Percentiles rank a stretch among this genome's conserved stretches.
These are phyloP conservation scores for Sebastes cheni DNA, from an alignment of 2,797 vertebrate genomes.

Conservation along the genomic window DNA sequence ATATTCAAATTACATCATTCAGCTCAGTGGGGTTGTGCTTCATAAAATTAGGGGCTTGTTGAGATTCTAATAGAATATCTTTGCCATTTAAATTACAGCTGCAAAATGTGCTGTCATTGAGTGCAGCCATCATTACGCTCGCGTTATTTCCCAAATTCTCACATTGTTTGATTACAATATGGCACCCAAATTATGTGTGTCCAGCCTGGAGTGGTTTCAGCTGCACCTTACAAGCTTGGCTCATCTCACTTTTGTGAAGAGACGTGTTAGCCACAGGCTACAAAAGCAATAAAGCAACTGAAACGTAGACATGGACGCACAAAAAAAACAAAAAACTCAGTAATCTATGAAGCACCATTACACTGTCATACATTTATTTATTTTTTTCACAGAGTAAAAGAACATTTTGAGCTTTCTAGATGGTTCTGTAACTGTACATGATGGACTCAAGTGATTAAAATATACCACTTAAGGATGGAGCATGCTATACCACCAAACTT, in stretches of 20 bases:
- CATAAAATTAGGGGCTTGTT: slow-evolving; percentile 70
- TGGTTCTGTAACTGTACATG: not conserved
- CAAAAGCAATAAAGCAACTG: slow-evolving; percentile 26
- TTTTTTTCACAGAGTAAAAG: slow-evolving; percentile 11
- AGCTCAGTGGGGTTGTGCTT: slow-evolving; percentile 60
- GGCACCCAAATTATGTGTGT: slow-evolving; percentile 49
- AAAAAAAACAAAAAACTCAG: slow-evolving; percentile 5
- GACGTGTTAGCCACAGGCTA: slow-evolving; percentile 38
- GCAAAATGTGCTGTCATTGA: slow-evolving; percentile 54
- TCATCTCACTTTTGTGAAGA: slow-evolving; percentile 58
- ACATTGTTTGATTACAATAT: slow-evolving; percentile 69
- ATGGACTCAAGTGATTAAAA: not conserved
- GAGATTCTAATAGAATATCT: slow-evolving; percentile 70
- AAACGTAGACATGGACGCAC: slow-evolving; percentile 8
- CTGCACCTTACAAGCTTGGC: slow-evolving; percentile 54
- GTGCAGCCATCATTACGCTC: slow-evolving; percentile 45
- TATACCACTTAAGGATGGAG: not conserved
- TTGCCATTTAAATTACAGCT: slow-evolving; percentile 68
- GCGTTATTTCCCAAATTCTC: slow-evolving; percentile 56
- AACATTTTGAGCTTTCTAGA: slow-evolving; percentile 5
- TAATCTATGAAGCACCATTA: slow-evolving; percentile 19
- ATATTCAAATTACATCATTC: slow-evolving; percentile 63
- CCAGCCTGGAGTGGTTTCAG: slow-evolving; percentile 57
- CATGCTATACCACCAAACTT: not conserved
- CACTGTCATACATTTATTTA: slow-evolving; percentile 1